Base-by-base conservation (phyloP, 2,797 vertebrate genomes). In the Megalops cyprinoides region DNA sequence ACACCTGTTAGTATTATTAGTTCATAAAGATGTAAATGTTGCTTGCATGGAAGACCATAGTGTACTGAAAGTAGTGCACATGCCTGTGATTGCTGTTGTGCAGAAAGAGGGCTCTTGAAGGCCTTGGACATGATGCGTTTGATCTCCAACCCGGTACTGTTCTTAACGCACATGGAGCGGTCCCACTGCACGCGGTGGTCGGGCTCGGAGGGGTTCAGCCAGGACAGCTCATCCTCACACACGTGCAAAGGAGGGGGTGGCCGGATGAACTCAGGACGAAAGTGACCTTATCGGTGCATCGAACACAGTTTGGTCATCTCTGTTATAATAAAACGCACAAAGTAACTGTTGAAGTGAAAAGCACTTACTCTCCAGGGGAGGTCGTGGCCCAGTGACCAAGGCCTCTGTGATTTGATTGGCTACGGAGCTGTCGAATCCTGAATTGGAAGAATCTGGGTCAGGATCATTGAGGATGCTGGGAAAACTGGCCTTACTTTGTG, bases 111-210 rank as follows among this genome's bases (percentile, higher is more conserved):
- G 85, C 98, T 99, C 94, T 99, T 99, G 91, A 99, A 99, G 87
- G 98, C 98, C 89, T 99, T 99, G 85, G 97, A 94, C 97, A 99
- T 99, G 89, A 99, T 95, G 82, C 97, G 95, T 85, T 99, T 99
- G 90, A 98, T 97, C 91, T 99, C 98, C 4, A 98, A 91, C 1
- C 98, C 98, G 0, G 97, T 98, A 90, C 97, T 97, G 83, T 97
- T 98, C 89, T 97, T 97, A 80, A 99, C 96, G 44, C 98, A 99
- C 97, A 99, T 99, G 74, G 97, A 98, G 8, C 96, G 97, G 84
- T 99, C 98, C 98, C 98, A 99, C 82, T 97, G 97, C 84, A 99
- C 86, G 0, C 92, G 81, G 87, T 99, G 98, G 48, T 98, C 97
- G 0, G 98, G 98, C 88, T 99, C 98, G 0, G 96, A 96, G 1